Evolutionary conservation across 2,113 vertebrate genomes (phyloP), one percentile per base, ranked within the genome.

Genomic region (Laticauda laticaudata): DNA sequence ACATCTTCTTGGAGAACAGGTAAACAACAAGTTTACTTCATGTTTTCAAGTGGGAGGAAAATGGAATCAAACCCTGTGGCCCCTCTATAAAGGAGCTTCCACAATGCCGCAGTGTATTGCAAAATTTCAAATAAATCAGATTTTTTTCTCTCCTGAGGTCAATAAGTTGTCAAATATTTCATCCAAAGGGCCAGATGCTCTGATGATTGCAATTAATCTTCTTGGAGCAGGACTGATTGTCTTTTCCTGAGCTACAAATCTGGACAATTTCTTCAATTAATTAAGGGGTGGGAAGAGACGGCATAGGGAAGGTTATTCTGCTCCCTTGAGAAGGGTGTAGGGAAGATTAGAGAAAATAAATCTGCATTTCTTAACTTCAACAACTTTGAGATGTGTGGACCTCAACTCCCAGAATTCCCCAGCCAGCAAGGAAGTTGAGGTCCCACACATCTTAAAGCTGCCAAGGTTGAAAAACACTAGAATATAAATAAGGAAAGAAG

Each of bases 71-170:
- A 55, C 93, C 95, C 88, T 0, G 29, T 93, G 94, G 94, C 95
- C 95, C 94, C 93, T 94, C 96, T 92, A 95, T 94, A 87, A 96
- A 95, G 91, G 92, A 93, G 10, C 93, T 93, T 94, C 20, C 26
- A 93, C 93, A 92, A 96, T 1, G 0, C 86, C 95, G 94, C 93
- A 96, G 94, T 3, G 0, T 90, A 94, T 96, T 93, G 94, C 93
- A 92, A 93, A 95, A 94, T 94, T 96, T 96, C 93, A 96, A 95
- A 96, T 96, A 97, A 96, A 97, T 96, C 95, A 96, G 91, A 95
- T 64, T 34, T 43, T 12, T 64, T 94, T 94, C 91, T 94, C 97
- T 94, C 96, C 92, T 92, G 97, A 93, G 96, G 90, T 90, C 92
- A 94, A 94, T 96, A 94, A 20, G 69, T 94, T 95, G 92, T 93